Evolutionary conservation across 2,888 invertebrate species (phyloP).

Genomic region (Strigamia maritima): DNA sequence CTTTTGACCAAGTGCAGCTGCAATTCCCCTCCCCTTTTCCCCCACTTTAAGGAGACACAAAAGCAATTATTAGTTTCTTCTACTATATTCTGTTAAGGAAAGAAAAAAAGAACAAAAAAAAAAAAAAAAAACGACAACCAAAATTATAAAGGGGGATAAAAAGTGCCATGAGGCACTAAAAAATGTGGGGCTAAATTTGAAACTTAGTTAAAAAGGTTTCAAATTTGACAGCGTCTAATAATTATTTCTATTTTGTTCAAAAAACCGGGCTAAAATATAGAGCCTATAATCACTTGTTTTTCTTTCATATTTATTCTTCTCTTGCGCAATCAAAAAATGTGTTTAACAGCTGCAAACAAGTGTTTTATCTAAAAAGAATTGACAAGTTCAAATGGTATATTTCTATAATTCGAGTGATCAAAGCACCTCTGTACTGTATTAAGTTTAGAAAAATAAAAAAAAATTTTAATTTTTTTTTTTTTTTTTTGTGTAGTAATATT

Average conservation of each 20-base stretch:
- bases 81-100: slow-evolving; percentile 24
- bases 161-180: neutral
- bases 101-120: neutral
- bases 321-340: neutral
- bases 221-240: neutral
- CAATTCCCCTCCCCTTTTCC: slow-evolving; percentile 30
- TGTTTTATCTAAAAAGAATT: neutral
- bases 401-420: no score
- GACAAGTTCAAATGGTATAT: no score
- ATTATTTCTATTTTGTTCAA: neutral
- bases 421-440: no score
- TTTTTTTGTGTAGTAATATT: no score
- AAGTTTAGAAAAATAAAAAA: no score
- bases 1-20: slow-evolving; percentile 30
- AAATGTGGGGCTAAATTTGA: neutral
- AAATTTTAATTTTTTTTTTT: no score
- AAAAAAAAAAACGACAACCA: no score
- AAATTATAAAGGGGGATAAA: slow-evolving; percentile 16
- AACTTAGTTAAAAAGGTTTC: neutral
- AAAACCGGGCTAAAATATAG: neutral
- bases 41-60: slow-evolving; percentile 33
- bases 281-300: neutral
- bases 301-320: neutral
- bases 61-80: slow-evolving; percentile 32
- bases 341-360: slow-evolving; percentile 13